Evolutionary conservation across 2,113 vertebrate species (phyloP).

Genomic region (Clarias batrachus): DNA sequence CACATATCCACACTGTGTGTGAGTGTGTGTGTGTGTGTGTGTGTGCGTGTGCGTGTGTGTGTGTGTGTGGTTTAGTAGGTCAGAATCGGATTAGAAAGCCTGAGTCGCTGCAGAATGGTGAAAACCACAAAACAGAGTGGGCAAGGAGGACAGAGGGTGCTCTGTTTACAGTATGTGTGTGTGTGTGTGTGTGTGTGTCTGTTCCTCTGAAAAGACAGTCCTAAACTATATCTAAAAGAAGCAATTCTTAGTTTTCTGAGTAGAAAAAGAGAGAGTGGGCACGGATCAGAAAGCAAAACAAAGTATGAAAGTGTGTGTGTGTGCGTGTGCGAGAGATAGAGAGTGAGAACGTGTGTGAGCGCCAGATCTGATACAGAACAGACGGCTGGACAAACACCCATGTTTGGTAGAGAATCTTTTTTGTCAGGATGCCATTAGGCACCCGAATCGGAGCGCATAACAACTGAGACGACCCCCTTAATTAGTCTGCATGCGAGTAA

Average conservation of each 20-base stretch:
- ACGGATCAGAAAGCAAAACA: constrained; percentile 1
- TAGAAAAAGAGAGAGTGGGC: constrained; percentile 15
- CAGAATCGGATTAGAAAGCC: constrained; percentile 12
- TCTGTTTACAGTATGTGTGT: constrained; percentile 30
- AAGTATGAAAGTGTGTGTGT: neutral
- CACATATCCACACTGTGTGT: neutral
- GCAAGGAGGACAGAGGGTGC: constrained; percentile 53
- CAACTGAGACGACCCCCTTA: constrained; percentile 21
- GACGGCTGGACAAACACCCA: constrained; percentile 38
- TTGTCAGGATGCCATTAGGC: constrained; percentile 33
- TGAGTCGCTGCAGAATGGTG: neutral
- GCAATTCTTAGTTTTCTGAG: neutral
- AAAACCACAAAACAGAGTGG: constrained; percentile 21
- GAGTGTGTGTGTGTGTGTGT: neutral
- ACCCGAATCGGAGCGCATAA: neutral
- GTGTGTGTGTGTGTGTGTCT: constrained; percentile 13
- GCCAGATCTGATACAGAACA: constrained; percentile 53
- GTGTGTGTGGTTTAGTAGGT: neutral
- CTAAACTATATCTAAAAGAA: constrained; percentile 19
- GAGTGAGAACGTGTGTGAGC: constrained; percentile 40
- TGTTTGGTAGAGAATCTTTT: constrained; percentile 41
- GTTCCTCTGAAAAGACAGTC: neutral
- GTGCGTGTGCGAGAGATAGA: constrained; percentile 19
- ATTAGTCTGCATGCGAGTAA: constrained; percentile 9
- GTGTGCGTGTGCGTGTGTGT: constrained; percentile 8